These are phyloP conservation scores for Eueremaeus valkanovi DNA, from an alignment of 2,888 invertebrate species.

Conservation along the genomic window DNA sequence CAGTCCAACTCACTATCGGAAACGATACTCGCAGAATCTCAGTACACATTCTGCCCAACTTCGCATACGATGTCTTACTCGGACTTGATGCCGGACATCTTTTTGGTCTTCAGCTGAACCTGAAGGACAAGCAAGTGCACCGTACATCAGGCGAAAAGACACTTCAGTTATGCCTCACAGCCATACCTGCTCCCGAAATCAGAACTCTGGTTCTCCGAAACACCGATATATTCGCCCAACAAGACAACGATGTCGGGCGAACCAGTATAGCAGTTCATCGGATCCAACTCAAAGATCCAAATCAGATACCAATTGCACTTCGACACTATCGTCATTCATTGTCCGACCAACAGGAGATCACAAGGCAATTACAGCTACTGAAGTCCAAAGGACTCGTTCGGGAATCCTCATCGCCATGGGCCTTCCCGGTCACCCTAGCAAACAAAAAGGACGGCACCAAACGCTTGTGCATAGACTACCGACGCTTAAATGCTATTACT, in stretches of 20 bases:
- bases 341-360: conserved; percentile 11
- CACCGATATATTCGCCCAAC: background rate
- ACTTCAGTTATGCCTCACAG: too few relatives aligned
- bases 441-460: background rate
- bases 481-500: conserved; percentile 46
- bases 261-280: background rate
- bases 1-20: background rate
- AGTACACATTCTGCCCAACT: background rate
- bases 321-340: conserved; percentile 31
- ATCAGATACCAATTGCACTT: background rate
- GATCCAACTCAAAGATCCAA: background rate
- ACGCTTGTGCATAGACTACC: conserved; percentile 33
- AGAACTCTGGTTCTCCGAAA: too few relatives aligned
- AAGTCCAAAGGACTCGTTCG: background rate
- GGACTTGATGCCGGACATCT: background rate
- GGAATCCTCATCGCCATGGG: background rate
- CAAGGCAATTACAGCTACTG: conserved; percentile 6
- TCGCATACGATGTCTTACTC: background rate
- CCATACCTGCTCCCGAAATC: too few relatives aligned
- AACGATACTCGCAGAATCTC: background rate
- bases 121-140: background rate
- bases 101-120: background rate
- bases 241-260: background rate
- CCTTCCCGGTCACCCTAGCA: background rate
- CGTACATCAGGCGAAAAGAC: background rate